Conservation (phyloP, 53 echinoderm and acorn worm species). For the Glandiceps talaboti region DNA sequence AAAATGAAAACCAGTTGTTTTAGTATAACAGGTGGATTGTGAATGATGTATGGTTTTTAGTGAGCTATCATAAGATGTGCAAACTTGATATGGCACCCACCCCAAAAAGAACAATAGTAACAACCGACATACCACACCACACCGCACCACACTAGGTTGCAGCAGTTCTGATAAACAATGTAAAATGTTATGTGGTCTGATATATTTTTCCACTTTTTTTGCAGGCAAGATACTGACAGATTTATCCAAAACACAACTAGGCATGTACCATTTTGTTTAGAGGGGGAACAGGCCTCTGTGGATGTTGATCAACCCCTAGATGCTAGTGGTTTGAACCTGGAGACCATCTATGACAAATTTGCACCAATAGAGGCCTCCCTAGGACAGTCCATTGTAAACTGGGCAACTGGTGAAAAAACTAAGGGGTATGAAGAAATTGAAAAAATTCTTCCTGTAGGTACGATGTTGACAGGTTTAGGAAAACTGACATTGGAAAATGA, state of each 20-base stretch:
- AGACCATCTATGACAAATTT: slow-evolving; percentile 78
- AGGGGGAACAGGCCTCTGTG: slow-evolving; percentile 23
- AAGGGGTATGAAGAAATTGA: slow-evolving; percentile 96
- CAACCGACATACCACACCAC: too few species aligned
- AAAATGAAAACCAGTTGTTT: too few species aligned
- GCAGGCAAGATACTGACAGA: slow-evolving; percentile 82
- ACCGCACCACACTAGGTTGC: too few species aligned
- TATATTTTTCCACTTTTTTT: not conserved
- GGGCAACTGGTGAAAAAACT: slow-evolving; percentile 98
- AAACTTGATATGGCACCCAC: too few species aligned
- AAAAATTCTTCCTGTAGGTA: slow-evolving; percentile 74
- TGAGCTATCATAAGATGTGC: too few species aligned
- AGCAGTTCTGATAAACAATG: too few species aligned
- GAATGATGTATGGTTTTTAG: too few species aligned
- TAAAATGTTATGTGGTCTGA: too few species aligned
- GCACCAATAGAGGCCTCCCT: slow-evolving; percentile 60
- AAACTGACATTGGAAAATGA: slow-evolving; percentile 53
- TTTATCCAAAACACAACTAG: slow-evolving; percentile 61
- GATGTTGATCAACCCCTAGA: slow-evolving; percentile 67
- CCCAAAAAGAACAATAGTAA: too few species aligned
- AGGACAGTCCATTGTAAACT: slow-evolving; percentile 77
- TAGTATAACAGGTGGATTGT: too few species aligned
- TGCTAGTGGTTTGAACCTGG: slow-evolving; percentile 52
- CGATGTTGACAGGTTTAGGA: slow-evolving; percentile 66
- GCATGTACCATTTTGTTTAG: slow-evolving; percentile 62